phyloP scores from a whole-genome alignment of 2,888 invertebrate genomes.

The Archips xylosteana region DNA sequence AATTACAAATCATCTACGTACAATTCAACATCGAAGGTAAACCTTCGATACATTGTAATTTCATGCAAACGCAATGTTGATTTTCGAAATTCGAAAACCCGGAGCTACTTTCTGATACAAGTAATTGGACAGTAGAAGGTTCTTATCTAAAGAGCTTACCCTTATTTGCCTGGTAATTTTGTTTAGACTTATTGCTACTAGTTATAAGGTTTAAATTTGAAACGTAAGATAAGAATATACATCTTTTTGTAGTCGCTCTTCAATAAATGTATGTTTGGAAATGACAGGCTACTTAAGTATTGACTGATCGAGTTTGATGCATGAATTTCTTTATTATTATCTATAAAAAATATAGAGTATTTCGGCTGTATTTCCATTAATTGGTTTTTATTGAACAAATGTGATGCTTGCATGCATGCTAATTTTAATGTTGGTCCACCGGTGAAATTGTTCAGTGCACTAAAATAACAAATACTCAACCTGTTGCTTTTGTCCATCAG shows the following conservation, averaged over 20 bases:
- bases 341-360: background rate
- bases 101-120: conserved; percentile 5
- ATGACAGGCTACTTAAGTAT: conserved; percentile 7
- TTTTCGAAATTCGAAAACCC: background rate
- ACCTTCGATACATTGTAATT: background rate
- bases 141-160: background rate
- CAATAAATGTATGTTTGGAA: conserved; percentile 4
- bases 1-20: background rate
- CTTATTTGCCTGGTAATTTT: background rate
- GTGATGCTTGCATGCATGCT: background rate
- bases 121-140: background rate
- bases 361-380: background rate
- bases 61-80: conserved; percentile 1
- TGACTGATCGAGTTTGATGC: conserved; percentile 4
- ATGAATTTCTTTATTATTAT: conserved; percentile 4
- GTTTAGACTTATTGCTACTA: background rate
- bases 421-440: too few species aligned
- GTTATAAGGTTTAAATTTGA: background rate
- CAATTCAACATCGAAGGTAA: background rate
- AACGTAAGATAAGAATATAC: background rate
- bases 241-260: background rate
- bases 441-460: too few species aligned
- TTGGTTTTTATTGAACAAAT: background rate
- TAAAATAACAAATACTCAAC: too few species aligned
- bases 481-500: too few species aligned